Evolutionary conservation across 2,797 vertebrate genomes (phyloP).

Genomic region (Ara ararauna): DNA sequence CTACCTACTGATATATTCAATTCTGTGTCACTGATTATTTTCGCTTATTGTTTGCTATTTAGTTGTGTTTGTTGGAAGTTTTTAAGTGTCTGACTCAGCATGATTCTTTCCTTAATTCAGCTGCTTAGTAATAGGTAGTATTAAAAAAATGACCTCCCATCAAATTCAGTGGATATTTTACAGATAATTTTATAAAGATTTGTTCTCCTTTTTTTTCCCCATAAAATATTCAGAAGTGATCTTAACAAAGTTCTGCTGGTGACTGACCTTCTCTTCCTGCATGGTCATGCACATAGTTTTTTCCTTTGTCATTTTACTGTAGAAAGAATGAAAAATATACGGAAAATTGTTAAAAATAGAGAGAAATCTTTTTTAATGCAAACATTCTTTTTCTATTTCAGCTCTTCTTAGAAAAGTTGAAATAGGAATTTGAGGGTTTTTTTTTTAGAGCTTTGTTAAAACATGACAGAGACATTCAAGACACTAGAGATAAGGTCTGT

Average conservation of each 20-base stretch:
- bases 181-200: background rate
- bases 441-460: constrained; percentile 50
- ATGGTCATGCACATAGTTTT: background rate
- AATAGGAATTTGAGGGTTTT: constrained; percentile 44
- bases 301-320: background rate
- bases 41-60: background rate
- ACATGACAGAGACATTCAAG: constrained; percentile 48
- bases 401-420: background rate
- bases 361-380: background rate
- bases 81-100: background rate
- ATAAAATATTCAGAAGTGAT: background rate
- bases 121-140: background rate
- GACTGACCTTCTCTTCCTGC: background rate
- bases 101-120: background rate
- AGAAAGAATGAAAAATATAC: background rate
- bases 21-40: background rate
- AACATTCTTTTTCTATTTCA: background rate
- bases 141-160: background rate
- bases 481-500: constrained; percentile 63
- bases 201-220: background rate
- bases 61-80: background rate
- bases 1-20: background rate
- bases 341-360: background rate
- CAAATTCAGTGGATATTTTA: background rate
- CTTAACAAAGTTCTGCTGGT: background rate